Percentiles rank a stretch among this genome's conserved stretches.
Evolutionary conservation across 2,888 invertebrate species (phyloP).

Genomic region (Tenthredo scrophulariae): DNA sequence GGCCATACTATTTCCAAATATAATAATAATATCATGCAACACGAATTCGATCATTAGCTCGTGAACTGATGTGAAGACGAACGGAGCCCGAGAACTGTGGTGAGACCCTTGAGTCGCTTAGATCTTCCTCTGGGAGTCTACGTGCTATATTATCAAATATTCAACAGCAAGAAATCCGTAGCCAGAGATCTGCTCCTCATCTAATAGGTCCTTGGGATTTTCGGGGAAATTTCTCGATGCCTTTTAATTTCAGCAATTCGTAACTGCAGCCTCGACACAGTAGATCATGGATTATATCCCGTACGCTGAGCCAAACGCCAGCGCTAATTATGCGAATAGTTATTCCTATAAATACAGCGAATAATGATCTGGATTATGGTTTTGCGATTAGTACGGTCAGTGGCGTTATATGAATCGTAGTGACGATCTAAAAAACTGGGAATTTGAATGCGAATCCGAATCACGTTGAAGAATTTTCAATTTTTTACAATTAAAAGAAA

Average conservation of each 20-base stretch:
- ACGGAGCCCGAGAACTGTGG: background rate
- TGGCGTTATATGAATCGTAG: no score
- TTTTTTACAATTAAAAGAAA: no score
- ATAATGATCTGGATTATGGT: no score
- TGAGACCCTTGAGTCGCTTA: background rate
- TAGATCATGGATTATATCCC: background rate
- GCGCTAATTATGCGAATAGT: background rate
- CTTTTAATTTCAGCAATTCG: background rate
- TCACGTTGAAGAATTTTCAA: no score
- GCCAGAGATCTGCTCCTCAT: background rate
- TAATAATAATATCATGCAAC: background rate
- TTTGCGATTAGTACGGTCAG: no score
- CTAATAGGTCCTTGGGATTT: background rate
- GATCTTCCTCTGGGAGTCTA: slow-evolving; percentile 4
- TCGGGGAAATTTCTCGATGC: background rate
- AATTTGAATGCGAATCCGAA: no score
- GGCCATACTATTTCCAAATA: background rate
- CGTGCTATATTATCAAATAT: background rate
- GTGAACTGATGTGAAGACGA: background rate
- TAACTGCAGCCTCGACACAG: background rate
- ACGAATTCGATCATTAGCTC: background rate
- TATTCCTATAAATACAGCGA: background rate
- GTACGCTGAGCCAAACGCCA: background rate
- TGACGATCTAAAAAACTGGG: no score
- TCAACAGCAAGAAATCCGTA: background rate